Conservation (phyloP, 2,797 vertebrate genomes). For the Atherinosoma microstoma region DNA sequence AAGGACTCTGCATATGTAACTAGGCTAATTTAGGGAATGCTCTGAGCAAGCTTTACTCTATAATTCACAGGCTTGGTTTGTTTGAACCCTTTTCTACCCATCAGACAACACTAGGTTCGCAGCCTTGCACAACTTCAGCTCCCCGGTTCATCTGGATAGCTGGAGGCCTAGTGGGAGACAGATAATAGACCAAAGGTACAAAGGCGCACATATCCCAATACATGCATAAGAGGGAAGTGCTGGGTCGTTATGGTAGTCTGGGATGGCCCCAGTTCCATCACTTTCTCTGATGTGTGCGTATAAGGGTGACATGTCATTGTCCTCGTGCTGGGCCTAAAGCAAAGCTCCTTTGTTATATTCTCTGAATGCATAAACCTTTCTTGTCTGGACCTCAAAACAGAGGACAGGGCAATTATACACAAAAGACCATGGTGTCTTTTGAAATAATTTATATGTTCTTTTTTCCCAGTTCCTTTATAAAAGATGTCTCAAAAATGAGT, state of each 20-base stretch:
- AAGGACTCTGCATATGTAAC: constrained; percentile 82
- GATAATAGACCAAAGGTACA: constrained; percentile 85
- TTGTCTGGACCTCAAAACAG: constrained; percentile 73
- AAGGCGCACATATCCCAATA: constrained; percentile 78
- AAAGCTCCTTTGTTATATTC: constrained; percentile 66
- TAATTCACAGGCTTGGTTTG: constrained; percentile 82
- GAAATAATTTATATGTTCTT: constrained; percentile 25
- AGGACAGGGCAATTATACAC: constrained; percentile 71
- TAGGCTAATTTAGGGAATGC: constrained; percentile 84
- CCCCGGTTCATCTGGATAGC: constrained; percentile 75
- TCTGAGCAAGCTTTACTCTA: constrained; percentile 79
- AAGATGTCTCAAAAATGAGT: constrained; percentile 12
- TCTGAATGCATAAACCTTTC: constrained; percentile 71
- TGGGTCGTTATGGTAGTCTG: constrained; percentile 74
- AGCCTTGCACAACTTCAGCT: constrained; percentile 61
- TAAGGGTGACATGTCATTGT: constrained; percentile 76
- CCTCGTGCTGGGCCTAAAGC: constrained; percentile 73
- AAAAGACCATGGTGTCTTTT: constrained; percentile 42
- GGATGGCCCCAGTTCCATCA: constrained; percentile 55
- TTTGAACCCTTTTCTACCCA: constrained; percentile 80
- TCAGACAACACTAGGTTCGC: constrained; percentile 76
- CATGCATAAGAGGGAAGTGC: constrained; percentile 73
- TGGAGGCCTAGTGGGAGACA: constrained; percentile 77
- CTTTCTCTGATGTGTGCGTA: constrained; percentile 77
- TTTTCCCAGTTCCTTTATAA: constrained; percentile 23